phyloP scores from a whole-genome alignment of 2,888 invertebrate species.

The Agrotis segetum region DNA sequence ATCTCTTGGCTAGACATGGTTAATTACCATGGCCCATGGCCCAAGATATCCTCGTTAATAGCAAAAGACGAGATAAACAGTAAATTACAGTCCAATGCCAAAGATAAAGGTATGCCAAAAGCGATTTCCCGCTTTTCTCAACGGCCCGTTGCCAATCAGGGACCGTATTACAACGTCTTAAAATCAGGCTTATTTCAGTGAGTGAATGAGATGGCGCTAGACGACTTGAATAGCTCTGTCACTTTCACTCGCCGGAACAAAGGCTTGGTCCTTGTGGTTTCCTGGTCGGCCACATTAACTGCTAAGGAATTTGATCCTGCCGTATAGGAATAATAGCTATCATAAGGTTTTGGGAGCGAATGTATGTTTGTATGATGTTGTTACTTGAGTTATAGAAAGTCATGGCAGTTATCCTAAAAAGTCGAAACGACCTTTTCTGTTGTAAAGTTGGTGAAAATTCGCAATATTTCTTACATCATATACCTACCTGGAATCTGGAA shows the following conservation, averaged over 20 bases:
- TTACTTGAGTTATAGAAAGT: not conserved
- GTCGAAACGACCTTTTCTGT: too few species aligned
- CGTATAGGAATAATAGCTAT: not conserved
- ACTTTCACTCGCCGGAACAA: too few species aligned
- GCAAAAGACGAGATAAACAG: not conserved
- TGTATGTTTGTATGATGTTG: not conserved
- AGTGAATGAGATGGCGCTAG: too few species aligned
- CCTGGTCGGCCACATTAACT: conserved; percentile 8
- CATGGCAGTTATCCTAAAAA: too few species aligned
- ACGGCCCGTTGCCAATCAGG: conserved; percentile 17
- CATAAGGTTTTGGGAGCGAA: not conserved
- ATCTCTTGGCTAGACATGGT: not conserved
- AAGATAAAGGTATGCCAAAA: conserved; percentile 39
- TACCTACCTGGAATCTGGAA: not conserved
- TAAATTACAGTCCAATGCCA: conserved; percentile 4
- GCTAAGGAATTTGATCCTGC: not conserved
- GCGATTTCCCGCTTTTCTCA: conserved; percentile 7
- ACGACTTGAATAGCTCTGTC: too few species aligned
- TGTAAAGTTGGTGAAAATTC: not conserved
- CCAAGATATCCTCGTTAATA: not conserved
- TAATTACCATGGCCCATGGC: not conserved
- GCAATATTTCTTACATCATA: not conserved
- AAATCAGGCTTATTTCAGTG: too few species aligned
- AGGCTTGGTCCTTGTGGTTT: too few species aligned
- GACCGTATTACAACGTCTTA: too few species aligned